Evolutionary conservation across 2,797 vertebrate species (phyloP).

Genomic region (Momotus momota): DNA sequence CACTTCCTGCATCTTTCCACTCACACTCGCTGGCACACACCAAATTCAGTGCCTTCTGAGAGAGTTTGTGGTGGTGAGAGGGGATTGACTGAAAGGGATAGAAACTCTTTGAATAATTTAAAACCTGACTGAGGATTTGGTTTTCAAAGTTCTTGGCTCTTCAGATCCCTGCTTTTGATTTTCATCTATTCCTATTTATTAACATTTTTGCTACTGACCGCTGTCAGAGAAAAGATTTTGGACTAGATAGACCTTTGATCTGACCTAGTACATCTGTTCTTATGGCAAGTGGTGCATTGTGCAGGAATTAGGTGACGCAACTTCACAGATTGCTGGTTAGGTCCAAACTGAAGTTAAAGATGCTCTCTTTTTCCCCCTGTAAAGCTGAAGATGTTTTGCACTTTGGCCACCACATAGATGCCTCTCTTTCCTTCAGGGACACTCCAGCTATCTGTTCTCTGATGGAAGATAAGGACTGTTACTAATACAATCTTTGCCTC

Average conservation of each 20-base stretch:
- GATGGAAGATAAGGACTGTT: conserved; percentile 58
- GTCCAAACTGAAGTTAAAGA: conserved; percentile 4
- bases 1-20: background rate
- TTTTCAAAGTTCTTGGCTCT: background rate
- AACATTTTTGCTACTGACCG: background rate
- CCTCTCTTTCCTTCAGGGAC: background rate
- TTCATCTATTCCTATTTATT: background rate
- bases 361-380: background rate
- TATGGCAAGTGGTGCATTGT: background rate
- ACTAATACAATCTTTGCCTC: background rate
- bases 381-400: conserved; percentile 27
- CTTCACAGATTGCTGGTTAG: background rate
- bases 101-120: background rate
- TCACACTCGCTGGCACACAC: background rate
- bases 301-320: background rate
- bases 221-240: background rate
- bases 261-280: conserved; percentile 32
- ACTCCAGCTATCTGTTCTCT: conserved; percentile 34
- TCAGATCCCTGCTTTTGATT: background rate
- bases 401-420: background rate
- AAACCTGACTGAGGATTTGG: background rate
- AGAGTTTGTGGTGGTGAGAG: background rate
- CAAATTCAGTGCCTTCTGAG: background rate
- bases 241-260: background rate
- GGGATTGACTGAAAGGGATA: background rate